A percentile compares a stretch with the other conserved stretches of the same genome.
phyloP scores from a whole-genome alignment of 2,888 invertebrate species.

The Drosophila eohydei region DNA sequence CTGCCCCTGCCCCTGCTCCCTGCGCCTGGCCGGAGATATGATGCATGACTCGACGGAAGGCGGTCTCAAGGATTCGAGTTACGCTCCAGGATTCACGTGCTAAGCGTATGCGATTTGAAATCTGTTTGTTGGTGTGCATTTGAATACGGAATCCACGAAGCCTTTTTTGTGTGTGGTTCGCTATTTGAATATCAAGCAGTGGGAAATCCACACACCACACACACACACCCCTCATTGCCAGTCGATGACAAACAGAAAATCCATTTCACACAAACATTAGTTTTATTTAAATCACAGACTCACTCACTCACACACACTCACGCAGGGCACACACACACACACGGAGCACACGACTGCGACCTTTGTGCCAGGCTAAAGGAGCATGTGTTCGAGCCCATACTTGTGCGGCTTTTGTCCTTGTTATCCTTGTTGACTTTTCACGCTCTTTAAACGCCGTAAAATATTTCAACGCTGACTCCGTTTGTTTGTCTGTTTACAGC shows the following conservation, averaged over 20 bases:
- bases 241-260: slow-evolving; percentile 82
- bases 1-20: slow-evolving; percentile 27
- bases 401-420: slow-evolving; percentile 50
- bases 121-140: slow-evolving; percentile 63
- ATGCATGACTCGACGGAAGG: slow-evolving; percentile 78
- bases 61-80: slow-evolving; percentile 64
- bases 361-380: slow-evolving; percentile 51
- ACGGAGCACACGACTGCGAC: slow-evolving; percentile 60
- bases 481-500: slow-evolving; percentile 10
- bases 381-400: slow-evolving; percentile 60
- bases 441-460: slow-evolving; percentile 84
- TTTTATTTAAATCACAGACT: slow-evolving; percentile 76
- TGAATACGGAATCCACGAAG: slow-evolving; percentile 70
- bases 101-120: slow-evolving; percentile 76
- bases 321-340: slow-evolving; percentile 35
- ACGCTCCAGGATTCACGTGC: slow-evolving; percentile 57
- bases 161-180: slow-evolving; percentile 65
- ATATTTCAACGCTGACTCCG: slow-evolving; percentile 55
- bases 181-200: slow-evolving; percentile 79
- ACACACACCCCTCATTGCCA: slow-evolving; percentile 29
- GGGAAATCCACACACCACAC: slow-evolving; percentile 45
- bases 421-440: slow-evolving; percentile 83
- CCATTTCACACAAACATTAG: slow-evolving; percentile 80
- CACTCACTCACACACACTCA: slow-evolving; percentile 36
- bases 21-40: slow-evolving; percentile 69